A percentile compares a stretch with the other conserved stretches of the same genome.
Conservation (phyloP, 2,888 invertebrate species). For the Eristalinus aeneus region DNA sequence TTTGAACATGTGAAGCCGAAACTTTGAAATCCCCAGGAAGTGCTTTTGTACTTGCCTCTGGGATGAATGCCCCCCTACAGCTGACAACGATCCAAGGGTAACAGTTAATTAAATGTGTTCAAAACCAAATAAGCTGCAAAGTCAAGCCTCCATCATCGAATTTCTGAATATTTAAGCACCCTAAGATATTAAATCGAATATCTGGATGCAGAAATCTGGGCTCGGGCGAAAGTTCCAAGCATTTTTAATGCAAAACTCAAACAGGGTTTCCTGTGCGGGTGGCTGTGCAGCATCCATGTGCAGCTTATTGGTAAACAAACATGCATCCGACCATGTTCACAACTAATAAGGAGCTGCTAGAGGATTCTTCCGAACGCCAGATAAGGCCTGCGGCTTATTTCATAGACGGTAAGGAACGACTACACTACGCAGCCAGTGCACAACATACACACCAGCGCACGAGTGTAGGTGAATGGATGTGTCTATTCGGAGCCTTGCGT, state of each 20-base stretch:
- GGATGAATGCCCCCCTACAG: background rate
- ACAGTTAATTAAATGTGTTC: background rate
- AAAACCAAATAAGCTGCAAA: background rate
- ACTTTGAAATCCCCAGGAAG: background rate
- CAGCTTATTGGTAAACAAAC: conserved; percentile 67
- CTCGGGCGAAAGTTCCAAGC: conserved; percentile 37
- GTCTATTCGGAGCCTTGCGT: background rate
- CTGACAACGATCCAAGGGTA: background rate
- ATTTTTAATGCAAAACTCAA: conserved; percentile 64
- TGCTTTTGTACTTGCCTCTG: background rate
- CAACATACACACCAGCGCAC: background rate
- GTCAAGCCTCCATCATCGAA: background rate
- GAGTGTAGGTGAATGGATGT: background rate
- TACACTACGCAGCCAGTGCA: conserved; percentile 1
- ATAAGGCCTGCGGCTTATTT: conserved; percentile 48
- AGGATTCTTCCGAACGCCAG: conserved; percentile 40
- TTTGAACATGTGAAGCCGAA: too few species aligned
- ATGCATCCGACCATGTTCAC: conserved; percentile 64
- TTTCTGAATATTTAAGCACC: background rate
- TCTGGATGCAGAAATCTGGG: background rate
- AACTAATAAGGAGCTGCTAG: conserved; percentile 69
- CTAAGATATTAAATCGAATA: background rate
- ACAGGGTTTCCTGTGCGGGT: conserved; percentile 44
- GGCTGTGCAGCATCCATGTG: conserved; percentile 17
- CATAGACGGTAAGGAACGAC: conserved; percentile 51